Conservation (phyloP, 2,113 vertebrate genomes). For the Vicugna pacos region DNA sequence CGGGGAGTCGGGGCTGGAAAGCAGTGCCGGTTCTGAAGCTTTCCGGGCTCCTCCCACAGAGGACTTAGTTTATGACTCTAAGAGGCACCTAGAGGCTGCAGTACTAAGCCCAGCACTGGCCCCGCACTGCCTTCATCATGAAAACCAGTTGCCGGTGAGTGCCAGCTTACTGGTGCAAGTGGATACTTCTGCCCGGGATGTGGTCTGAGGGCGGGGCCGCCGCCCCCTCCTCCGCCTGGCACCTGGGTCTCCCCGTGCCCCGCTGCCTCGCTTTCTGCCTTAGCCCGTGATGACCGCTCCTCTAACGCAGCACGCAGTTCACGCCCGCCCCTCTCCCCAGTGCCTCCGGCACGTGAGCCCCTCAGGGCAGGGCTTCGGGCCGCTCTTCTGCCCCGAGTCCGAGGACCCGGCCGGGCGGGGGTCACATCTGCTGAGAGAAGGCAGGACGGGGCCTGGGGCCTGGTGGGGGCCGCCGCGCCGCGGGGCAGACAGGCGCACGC, state of each 20-base stretch:
- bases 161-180: background rate
- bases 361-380: background rate
- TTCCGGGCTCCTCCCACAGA: background rate
- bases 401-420: rapidly evolving
- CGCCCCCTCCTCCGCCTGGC: no score
- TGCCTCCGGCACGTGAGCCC: no score
- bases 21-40: no score
- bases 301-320: rapidly evolving
- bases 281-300: rapidly evolving
- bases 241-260: background rate
- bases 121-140: background rate
- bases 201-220: no score
- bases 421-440: rapidly evolving
- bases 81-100: background rate
- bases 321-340: rapidly evolving
- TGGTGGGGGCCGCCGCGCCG: rapidly evolving
- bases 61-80: background rate
- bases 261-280: background rate
- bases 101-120: background rate
- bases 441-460: rapidly evolving
- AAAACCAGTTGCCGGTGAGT: background rate
- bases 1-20: background rate
- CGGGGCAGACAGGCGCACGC: rapidly evolving
- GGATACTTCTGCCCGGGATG: background rate
- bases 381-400: no score